Evolutionary conservation across 1,140 invertebrate genomes (phyloP), one percentile per base, ranked within the genome.

Genomic region (Drosophila ercepeae): DNA sequence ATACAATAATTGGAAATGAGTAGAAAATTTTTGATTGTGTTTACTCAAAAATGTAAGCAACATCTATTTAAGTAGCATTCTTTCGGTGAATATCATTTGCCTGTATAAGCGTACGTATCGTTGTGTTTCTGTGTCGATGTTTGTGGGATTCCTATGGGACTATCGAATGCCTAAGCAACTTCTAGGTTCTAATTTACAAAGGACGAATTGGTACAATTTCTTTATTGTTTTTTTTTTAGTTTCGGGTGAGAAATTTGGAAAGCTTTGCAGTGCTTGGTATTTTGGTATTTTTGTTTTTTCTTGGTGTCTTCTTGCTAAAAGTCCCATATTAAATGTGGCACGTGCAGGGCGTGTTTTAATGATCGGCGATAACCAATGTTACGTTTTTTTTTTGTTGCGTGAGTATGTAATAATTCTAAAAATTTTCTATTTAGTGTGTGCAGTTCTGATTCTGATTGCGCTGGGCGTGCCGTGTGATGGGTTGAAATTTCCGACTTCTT

Each of bases 1-100:
- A 23, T 83, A 84, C 71, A 84, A 53, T 36, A 83, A 83, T 78
- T 75, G 64, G 60, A 75, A 75, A 39, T 14, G 13, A 69, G 34
- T 63, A 58, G 42, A 67, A 45, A 59, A 55, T 51, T 65, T 55
- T 13, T 48, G 27, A 57, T 54, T 39, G 57, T 59, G 4, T 61
- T 70, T 48, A 51, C 14, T 16, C 29, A 49, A 54, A 23, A 71
- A 51, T 21, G 5, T 49, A 29, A 34, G 34, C 46, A 74, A 52
- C 50, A 74, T 34, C 49, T 73, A 49, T 61, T 73, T 23, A 36
- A 18, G 19, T 53, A 27, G 34, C 44, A 13, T 49, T 42, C 4
- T 13, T 23, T 34, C 18, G 39, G 44, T 74, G 19, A 25, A 18
- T 60, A 32, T 61, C 27, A 42, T 19, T 46, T 59, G 58, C 46